These are phyloP conservation scores for Ambastaia sidthimunki DNA, from an alignment of 2,797 vertebrate species.

Conservation along the genomic window DNA sequence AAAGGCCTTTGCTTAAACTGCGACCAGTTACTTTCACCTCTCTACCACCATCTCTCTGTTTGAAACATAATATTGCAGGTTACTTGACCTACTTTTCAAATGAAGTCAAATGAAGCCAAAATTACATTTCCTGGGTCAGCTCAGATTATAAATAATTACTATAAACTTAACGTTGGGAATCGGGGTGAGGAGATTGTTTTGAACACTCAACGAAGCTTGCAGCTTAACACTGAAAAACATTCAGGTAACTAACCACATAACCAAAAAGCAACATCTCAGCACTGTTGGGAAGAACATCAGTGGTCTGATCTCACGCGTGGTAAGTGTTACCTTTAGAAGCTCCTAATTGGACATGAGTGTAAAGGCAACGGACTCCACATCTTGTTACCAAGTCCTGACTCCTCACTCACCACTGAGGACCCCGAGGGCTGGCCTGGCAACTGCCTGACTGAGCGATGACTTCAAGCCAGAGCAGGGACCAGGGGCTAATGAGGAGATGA, in stretches of 20 bases:
- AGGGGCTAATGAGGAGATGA: conserved; percentile 72
- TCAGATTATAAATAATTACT: no score
- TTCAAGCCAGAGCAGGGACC: conserved; percentile 70
- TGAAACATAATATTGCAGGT: no score
- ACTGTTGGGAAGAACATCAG: no score
- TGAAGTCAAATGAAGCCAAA: no score
- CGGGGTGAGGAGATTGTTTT: no score
- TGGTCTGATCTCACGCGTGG: not conserved
- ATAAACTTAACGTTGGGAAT: no score
- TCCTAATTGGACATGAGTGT: conserved; percentile 77
- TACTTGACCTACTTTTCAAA: no score
- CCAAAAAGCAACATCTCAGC: not conserved
- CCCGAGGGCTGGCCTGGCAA: conserved; percentile 73
- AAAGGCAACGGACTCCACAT: conserved; percentile 65
- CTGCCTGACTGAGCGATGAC: conserved; percentile 73
- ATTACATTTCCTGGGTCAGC: no score
- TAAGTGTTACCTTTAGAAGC: conserved; percentile 58
- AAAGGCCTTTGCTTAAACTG: not conserved
- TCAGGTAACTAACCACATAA: not conserved
- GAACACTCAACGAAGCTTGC: no score
- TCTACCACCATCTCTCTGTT: no score
- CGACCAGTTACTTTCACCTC: no score
- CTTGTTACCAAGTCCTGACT: conserved; percentile 78
- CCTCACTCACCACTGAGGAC: conserved; percentile 76
- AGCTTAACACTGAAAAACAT: not conserved